Evolutionary conservation across 2,797 vertebrate genomes (phyloP), one percentile per base, ranked within the genome.

Genomic region (Peromyscus nudipes): DNA sequence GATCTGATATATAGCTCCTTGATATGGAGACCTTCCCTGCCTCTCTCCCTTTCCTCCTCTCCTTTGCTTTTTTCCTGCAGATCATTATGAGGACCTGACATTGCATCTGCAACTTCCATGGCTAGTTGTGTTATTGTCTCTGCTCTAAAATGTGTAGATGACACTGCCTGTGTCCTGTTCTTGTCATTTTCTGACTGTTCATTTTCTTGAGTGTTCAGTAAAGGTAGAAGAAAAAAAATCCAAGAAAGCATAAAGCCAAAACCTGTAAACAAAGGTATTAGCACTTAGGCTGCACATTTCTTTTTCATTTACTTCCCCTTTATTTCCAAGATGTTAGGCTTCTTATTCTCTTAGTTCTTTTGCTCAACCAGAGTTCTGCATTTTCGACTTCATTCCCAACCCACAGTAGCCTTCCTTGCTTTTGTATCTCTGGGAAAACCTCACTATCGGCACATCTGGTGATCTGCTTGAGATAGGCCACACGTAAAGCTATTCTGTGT

Each of bases 391-490:
- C 14, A 77, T 60, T 88, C 40, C 81, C n/a, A 62, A 17, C 0
- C 12, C 31, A 77, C 21, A 57, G 79, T 83, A 80, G 65, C 46
- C 55, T 92, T 91, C 87, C 46, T 65, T 92, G 6, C 64, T 92
- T 92, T 85, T 92, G 83, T 73, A 80, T 75, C 75, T 94, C 77
- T 91, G 93, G 75, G 91, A 96, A 95, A 73, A 37, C 90, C 37
- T 76, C 91, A 96, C 73, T n/a, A 89, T 85, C 37, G 62, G 37
- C 71, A 89, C 85, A 96, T 95, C 96, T 96, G 93, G 90, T 87
- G 79, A 97, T 82, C 93, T 79, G 95, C 79, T 95, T 92, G 89
- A 77, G 88, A 87, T 23, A 27, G 86, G 89, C 84, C 76, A 55
- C 92, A 84, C 65, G 94, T 96, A 93, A 75, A 95, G 92, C 55